Evolutionary conservation across 2,797 vertebrate genomes (phyloP), one percentile per base, ranked within the genome.

Genomic region (Myotis findleyi): DNA sequence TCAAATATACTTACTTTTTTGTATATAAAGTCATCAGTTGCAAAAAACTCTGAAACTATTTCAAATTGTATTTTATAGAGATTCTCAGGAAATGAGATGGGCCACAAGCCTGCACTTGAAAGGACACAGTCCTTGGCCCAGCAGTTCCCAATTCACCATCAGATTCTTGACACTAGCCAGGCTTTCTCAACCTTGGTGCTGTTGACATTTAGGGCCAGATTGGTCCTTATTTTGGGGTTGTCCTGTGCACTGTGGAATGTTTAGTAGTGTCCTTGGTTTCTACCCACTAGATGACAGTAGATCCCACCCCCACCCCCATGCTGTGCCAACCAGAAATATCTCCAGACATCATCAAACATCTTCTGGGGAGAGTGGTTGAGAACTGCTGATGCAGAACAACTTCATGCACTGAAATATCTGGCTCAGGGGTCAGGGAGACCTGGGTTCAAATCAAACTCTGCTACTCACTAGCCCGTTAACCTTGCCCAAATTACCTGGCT

Each of bases 21-120:
- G 41, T n/a, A n/a, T 72, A 87, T 69, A 47, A 84, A 93, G 16
- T 53, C 44, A 66, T 21, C 20, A 13, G 85, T 75, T 95, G 80
- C 59, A 57, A 91, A 89, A 66, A 83, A 57, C 68, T 92, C 82
- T 82, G 51, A 90, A 84, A 59, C 41, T 55, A 90, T 89, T 94
- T 92, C 33, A 68, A 86, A 66, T 9, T 59, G 66, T 10, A 10
- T 85, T 93, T 85, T 71, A 62, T 8, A 49, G 27, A 80, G 53
- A 81, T 83, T 83, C 59, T 82, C 21, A 38, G 73, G 49, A 93
- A 93, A 88, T 71, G 9, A 80, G 38, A 33, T 2, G 49, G 72
- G 41, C 47, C 69, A 20, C 36, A 68, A 82, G 38, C 33, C 23
- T 83, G 30, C 11, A 51, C 75, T 62, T 86, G 49, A 12, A 66